Conservation (phyloP, 1,140 invertebrate genomes). For the Zaprionus tsacasi region DNA sequence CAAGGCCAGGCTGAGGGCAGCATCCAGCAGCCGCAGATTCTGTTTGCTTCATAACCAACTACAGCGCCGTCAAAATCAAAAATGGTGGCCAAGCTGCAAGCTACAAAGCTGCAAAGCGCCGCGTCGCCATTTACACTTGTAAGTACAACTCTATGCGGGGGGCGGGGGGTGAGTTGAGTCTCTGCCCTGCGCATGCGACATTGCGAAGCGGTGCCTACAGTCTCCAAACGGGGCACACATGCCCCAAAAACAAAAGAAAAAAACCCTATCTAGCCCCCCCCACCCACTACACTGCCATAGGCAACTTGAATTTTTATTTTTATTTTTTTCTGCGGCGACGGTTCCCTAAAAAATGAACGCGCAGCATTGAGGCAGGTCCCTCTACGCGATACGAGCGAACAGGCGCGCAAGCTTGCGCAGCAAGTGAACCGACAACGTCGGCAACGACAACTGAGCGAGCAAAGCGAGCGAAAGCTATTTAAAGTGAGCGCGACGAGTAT, state of each 20-base stretch:
- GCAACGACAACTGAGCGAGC: constrained; percentile 35
- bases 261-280: constrained; percentile 8
- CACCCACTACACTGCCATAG: background rate
- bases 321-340: constrained; percentile 41
- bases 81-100: constrained; percentile 80
- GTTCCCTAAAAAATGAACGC: constrained; percentile 71
- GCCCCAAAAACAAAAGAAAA: constrained; percentile 9
- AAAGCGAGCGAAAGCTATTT: constrained; percentile 24
- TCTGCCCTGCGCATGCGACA: constrained; percentile 52
- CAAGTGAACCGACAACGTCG: constrained; percentile 34
- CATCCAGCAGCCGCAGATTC: constrained; percentile 63
- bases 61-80: constrained; percentile 68
- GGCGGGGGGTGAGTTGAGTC: background rate
- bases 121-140: background rate
- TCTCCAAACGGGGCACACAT: constrained; percentile 22
- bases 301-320: constrained; percentile 17
- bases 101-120: constrained; percentile 56
- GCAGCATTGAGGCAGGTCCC: constrained; percentile 83
- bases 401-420: constrained; percentile 67
- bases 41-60: constrained; percentile 78
- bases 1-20: constrained; percentile 31
- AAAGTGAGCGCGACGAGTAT: constrained; percentile 1
- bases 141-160: constrained; percentile 1
- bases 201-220: constrained; percentile 45
- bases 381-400: constrained; percentile 77